Percentiles rank a stretch among this genome's conserved stretches.
These are phyloP conservation scores for Pasiphila rectangulata DNA, from an alignment of 2,888 invertebrate species.

Conservation along the genomic window DNA sequence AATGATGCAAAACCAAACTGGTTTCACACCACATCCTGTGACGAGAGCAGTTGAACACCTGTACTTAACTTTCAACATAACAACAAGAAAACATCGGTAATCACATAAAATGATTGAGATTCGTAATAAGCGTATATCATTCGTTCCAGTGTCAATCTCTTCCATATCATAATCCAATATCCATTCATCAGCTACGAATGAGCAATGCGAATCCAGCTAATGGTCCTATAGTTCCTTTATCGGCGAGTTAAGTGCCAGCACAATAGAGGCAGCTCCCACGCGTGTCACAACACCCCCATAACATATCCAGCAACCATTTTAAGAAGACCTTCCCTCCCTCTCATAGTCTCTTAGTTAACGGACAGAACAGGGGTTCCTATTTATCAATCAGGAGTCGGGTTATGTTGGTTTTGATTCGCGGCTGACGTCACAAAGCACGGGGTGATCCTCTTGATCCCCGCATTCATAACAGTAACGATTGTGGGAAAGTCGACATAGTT, in stretches of 20 bases:
- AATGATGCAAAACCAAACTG: constrained; percentile 19
- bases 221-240: constrained; percentile 76
- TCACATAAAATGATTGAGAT: not conserved
- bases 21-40: constrained; percentile 19
- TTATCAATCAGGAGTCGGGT: constrained; percentile 38
- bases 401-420: constrained; percentile 44
- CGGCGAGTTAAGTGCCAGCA: constrained; percentile 74
- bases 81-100: not conserved
- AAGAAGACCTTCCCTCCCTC: constrained; percentile 44
- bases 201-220: constrained; percentile 77
- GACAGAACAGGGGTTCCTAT: constrained; percentile 1
- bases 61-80: constrained; percentile 9
- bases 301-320: constrained; percentile 39
- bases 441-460: constrained; percentile 66
- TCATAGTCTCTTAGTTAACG: constrained; percentile 12
- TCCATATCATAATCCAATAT: constrained; percentile 75
- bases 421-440: constrained; percentile 57
- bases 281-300: constrained; percentile 76
- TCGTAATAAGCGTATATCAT: constrained; percentile 23
- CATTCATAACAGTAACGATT: constrained; percentile 64
- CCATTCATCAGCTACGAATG: constrained; percentile 73
- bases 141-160: constrained; percentile 56
- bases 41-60: constrained; percentile 11
- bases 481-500: constrained; percentile 76
- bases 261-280: constrained; percentile 77